A percentile compares a stretch with the other conserved stretches of the same genome.
Conservation (phyloP, 2,113 vertebrate genomes). For the Xyrauchen texanus region DNA sequence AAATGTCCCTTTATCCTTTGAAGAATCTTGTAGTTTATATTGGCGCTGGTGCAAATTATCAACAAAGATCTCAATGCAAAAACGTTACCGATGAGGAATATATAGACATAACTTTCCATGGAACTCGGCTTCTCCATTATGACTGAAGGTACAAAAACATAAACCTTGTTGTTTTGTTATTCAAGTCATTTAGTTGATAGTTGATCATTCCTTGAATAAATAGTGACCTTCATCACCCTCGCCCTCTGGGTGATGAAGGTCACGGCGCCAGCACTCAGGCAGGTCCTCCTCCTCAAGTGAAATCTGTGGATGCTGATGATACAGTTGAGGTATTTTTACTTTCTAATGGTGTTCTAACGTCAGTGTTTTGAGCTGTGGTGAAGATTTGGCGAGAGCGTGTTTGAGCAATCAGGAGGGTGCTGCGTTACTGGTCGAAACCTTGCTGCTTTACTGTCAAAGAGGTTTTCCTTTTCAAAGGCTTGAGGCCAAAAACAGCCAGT, state of each 20-base stretch:
- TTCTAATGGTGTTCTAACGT: not conserved
- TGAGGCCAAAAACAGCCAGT: constrained; percentile 38
- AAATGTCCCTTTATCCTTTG: constrained; percentile 27
- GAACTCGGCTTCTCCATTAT: too few species aligned
- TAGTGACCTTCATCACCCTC: too few species aligned
- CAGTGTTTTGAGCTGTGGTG: constrained; percentile 19
- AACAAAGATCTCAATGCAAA: constrained; percentile 19
- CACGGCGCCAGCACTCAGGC: too few species aligned
- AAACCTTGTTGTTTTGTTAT: constrained; percentile 11
- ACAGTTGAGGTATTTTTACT: not conserved
- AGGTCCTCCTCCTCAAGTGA: too few species aligned
- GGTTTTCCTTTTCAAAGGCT: constrained; percentile 46
- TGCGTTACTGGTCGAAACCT: constrained; percentile 49
- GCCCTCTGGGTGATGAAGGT: too few species aligned
- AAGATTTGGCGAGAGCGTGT: constrained; percentile 64
- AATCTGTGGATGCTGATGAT: constrained; percentile 20
- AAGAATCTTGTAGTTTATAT: constrained; percentile 31
- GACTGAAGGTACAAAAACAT: constrained; percentile 11
- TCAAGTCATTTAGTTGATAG: constrained; percentile 7
- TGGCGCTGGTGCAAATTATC: constrained; percentile 5
- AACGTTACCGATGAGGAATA: not conserved
- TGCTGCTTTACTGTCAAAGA: constrained; percentile 61
- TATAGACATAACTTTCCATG: not conserved
- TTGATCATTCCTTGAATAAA: constrained; percentile 21
- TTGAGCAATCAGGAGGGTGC: constrained; percentile 63